phyloP scores from a whole-genome alignment of 2,888 invertebrate species.

The Halictus ligatus region DNA sequence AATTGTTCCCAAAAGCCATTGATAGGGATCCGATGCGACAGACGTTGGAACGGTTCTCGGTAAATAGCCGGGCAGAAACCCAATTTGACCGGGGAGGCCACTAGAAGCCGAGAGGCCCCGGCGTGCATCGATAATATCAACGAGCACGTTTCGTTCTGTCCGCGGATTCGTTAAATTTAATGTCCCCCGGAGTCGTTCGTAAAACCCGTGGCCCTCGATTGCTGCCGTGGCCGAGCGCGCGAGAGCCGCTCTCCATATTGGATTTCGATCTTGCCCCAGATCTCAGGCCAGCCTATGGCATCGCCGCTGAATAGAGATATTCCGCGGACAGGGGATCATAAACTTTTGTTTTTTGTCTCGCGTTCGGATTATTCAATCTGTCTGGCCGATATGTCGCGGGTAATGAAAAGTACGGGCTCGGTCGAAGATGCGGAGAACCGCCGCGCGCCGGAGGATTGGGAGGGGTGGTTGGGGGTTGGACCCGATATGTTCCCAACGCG shows the following conservation, averaged over 20 bases:
- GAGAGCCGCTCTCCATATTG: slow-evolving; percentile 50
- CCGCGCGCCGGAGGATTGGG: neutral
- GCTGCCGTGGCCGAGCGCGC: slow-evolving; percentile 18
- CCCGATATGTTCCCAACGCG: neutral
- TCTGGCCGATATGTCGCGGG: slow-evolving; percentile 39
- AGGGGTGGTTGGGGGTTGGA: neutral
- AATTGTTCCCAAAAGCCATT: slow-evolving; percentile 4
- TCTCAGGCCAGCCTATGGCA: slow-evolving; percentile 40
- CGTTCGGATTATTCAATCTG: slow-evolving; percentile 52
- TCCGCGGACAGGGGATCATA: slow-evolving; percentile 47
- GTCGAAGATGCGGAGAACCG: slow-evolving; percentile 5
- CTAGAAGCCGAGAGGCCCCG: slow-evolving; percentile 15
- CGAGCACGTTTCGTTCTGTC: slow-evolving; percentile 53
- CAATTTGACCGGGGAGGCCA: slow-evolving; percentile 16
- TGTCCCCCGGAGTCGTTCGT: slow-evolving; percentile 63
- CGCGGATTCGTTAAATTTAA: slow-evolving; percentile 74
- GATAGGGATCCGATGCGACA: neutral
- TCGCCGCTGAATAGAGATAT: slow-evolving; percentile 47
- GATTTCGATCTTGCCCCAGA: slow-evolving; percentile 63
- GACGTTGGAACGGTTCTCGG: slow-evolving; percentile 9
- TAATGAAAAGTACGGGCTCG: slow-evolving; percentile 41
- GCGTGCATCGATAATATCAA: slow-evolving; percentile 71
- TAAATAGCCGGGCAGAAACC: slow-evolving; percentile 21
- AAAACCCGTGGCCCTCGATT: slow-evolving; percentile 66
- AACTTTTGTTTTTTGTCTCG: slow-evolving; percentile 36